phyloP scores from a whole-genome alignment of 2,113 vertebrate species.

The Formicarius rufipectus region DNA sequence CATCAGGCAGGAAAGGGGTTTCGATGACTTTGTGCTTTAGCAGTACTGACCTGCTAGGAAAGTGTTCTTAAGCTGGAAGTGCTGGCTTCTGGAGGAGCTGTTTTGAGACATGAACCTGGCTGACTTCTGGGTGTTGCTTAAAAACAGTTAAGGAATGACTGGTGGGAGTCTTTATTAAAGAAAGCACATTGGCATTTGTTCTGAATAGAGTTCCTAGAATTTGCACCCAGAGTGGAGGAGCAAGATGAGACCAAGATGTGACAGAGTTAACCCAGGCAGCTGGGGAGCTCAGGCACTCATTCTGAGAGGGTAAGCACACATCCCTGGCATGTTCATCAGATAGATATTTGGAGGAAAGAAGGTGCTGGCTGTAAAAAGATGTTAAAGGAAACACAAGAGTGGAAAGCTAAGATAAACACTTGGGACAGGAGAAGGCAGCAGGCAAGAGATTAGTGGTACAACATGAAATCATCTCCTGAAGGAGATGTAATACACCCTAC shows the following conservation, averaged over 20 bases:
- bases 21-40: not conserved
- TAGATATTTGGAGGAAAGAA: not conserved
- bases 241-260: not conserved
- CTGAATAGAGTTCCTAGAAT: not conserved
- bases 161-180: not conserved
- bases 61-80: not conserved
- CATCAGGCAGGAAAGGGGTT: not conserved
- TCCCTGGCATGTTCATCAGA: accelerated
- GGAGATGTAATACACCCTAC: accelerated
- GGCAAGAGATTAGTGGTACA: not conserved
- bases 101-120: not conserved
- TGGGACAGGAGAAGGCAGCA: not conserved
- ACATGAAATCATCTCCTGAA: not conserved
- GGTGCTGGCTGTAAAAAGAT: not conserved
- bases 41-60: not conserved
- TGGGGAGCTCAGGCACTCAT: not conserved
- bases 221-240: not conserved
- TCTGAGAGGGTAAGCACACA: not conserved
- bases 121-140: not conserved
- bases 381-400: not conserved
- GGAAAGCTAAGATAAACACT: not conserved
- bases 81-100: not conserved
- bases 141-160: not conserved
- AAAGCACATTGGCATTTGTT: not conserved
- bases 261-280: not conserved